Base-by-base conservation (phyloP, 2,888 invertebrate species). In the Hedya salicella region DNA sequence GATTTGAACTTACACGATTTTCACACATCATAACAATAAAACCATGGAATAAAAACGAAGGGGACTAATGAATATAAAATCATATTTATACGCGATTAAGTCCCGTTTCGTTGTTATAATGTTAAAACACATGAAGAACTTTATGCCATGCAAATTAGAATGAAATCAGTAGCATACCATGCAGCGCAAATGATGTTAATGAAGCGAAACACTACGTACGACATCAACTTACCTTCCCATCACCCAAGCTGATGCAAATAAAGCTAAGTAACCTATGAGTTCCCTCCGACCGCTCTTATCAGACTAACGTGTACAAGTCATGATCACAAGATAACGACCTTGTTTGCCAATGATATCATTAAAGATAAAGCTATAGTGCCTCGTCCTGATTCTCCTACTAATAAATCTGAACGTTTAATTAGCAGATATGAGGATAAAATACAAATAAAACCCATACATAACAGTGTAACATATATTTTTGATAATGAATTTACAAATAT, bases 401-500 rank as follows among this genome's bases (percentile, higher is more conserved):
- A 56, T 61, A 60, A 62, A 72, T 50, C 40, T 66, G 53, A 46
- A 50, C 68, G 44, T 64, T 69, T 36, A 13, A 21, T 30, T 36
- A 46, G 67, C 25, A 68, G 62, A 70, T 70, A 71, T 54, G 67
- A 73, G 73, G 73, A 71, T 71, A 73, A 61, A 50, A 85, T 78
- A 85, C 83, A 90, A 91, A 91, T 90, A 89, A 92, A 92, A 91
- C 88, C 82, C 86, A 85, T 78, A 86, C 75, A 80, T 81, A 89
- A 91, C 87, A 86, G 81, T 85, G 84, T 89, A 91, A 89, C 89
- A 89, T 92, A 89, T 92, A 91, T 92, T 91, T 85, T 85, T 82
- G 84, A 86, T 84, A 84, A 88, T 88, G 88, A 87, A 81, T 87
- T 86, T 89, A 88, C 89, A 91, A 80, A 86, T 88, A 90, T 88